Percentiles rank a stretch among this genome's conserved stretches.
These are phyloP conservation scores for Chrosomus eos DNA, from an alignment of 2,797 vertebrate genomes.

Conservation along the genomic window DNA sequence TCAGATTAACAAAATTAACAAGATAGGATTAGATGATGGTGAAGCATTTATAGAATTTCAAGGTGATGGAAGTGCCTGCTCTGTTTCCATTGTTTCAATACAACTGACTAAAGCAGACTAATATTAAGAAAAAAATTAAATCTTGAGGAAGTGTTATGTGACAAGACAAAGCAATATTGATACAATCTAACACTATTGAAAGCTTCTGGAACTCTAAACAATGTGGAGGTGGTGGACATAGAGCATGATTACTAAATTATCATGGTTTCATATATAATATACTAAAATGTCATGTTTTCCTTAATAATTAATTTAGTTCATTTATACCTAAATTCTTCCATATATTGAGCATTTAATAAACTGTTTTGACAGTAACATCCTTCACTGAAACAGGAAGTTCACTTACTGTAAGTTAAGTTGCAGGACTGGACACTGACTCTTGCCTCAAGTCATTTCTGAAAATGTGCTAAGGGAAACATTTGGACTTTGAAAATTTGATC, in stretches of 20 bases:
- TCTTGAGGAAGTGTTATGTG: too few species aligned
- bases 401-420: constrained; percentile 30
- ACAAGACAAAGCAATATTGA: too few species aligned
- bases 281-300: not conserved
- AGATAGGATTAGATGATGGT: not conserved
- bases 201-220: too few species aligned
- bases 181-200: too few species aligned
- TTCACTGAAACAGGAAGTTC: constrained; percentile 42
- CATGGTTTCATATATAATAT: not conserved
- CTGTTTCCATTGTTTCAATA: not conserved
- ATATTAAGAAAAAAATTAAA: too few species aligned
- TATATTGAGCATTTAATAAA: not conserved
- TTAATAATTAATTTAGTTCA: not conserved
- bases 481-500: constrained; percentile 32
- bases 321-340: not conserved
- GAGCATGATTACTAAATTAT: not conserved
- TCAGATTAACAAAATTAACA: not conserved
- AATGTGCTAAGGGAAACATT: constrained; percentile 43
- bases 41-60: not conserved
- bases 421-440: constrained; percentile 23
- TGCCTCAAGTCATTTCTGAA: constrained; percentile 45
- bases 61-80: not conserved
- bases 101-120: not conserved
- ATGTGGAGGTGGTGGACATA: not conserved
- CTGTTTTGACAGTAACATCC: constrained; percentile 14